Percentiles rank a stretch among this genome's conserved stretches.
Conservation (phyloP, 2,113 vertebrate species). For the Eptatretus burgeri region DNA sequence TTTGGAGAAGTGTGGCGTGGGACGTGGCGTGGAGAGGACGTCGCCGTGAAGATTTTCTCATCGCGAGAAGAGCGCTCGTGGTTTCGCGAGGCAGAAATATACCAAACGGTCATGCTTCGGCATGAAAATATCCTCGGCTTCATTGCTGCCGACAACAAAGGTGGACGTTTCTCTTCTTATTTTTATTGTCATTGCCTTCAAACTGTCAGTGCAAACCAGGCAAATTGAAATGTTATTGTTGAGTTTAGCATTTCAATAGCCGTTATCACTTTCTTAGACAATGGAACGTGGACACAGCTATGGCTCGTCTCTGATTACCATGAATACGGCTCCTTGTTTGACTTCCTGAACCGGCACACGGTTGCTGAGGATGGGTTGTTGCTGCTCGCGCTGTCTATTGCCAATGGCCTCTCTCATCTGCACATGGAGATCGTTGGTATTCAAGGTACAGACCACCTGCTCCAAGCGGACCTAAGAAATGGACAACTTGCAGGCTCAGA, state of each 20-base stretch:
- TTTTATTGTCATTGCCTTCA: neutral
- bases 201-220: neutral
- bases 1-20: conserved; percentile 86
- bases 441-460: conserved; percentile 26
- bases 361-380: conserved; percentile 45
- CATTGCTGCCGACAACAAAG: conserved; percentile 93
- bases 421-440: conserved; percentile 97
- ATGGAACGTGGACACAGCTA: conserved; percentile 88
- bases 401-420: conserved; percentile 70
- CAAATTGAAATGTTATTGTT: neutral
- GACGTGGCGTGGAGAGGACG: conserved; percentile 79
- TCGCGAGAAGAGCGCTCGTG: conserved; percentile 76
- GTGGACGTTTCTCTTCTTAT: conserved; percentile 14
- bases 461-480: too few relatives aligned
- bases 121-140: conserved; percentile 93
- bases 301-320: conserved; percentile 96
- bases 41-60: conserved; percentile 94
- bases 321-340: conserved; percentile 68
- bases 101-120: conserved; percentile 76
- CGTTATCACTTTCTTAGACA: conserved; percentile 26
- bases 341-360: conserved; percentile 59
- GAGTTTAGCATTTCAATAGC: neutral
- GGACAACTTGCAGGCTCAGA: too few relatives aligned
- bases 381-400: conserved; percentile 38
- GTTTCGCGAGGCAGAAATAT: conserved; percentile 90